These are phyloP conservation scores for Trichogramma pretiosum DNA, from an alignment of 1,140 invertebrate species.

Conservation along the genomic window DNA sequence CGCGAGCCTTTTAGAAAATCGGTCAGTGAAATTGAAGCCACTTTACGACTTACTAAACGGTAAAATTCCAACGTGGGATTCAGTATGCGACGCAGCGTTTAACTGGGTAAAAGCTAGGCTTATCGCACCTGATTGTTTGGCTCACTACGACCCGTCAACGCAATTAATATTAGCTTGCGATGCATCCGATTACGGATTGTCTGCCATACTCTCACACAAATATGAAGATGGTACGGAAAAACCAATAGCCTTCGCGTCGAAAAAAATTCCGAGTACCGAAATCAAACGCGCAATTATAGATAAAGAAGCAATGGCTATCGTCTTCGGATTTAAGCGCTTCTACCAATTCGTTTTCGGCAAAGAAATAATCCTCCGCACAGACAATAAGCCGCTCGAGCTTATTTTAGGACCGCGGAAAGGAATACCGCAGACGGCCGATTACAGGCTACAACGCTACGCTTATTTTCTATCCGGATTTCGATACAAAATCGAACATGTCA, in stretches of 20 bases:
- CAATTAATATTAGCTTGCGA: constrained; percentile 20
- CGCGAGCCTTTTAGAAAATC: constrained; percentile 18
- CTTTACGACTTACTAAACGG: constrained; percentile 5
- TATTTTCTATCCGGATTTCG: not conserved
- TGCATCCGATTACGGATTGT: constrained; percentile 13
- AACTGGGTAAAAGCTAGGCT: constrained; percentile 17
- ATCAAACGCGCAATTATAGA: constrained; percentile 1
- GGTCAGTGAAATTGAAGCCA: constrained; percentile 10
- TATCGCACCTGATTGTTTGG: constrained; percentile 21
- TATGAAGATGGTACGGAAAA: constrained; percentile 3
- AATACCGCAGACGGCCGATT: not conserved
- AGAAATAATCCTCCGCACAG: not conserved
- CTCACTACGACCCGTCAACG: constrained; percentile 21
- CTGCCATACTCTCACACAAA: constrained; percentile 3
- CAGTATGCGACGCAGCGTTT: constrained; percentile 12
- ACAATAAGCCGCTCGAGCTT: not conserved
- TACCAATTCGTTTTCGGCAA: not conserved
- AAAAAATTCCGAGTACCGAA: constrained; percentile 4
- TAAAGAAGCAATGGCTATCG: constrained; percentile 2
- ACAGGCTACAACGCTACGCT: not conserved
- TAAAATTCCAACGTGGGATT: constrained; percentile 1
- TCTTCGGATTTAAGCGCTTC: not conserved
- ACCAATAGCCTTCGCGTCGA: constrained; percentile 3
- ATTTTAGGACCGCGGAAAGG: constrained; percentile 1
- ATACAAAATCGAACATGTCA: not conserved